These are phyloP conservation scores for Oeneis ivallda DNA, from an alignment of 2,888 invertebrate species.

Conservation along the genomic window DNA sequence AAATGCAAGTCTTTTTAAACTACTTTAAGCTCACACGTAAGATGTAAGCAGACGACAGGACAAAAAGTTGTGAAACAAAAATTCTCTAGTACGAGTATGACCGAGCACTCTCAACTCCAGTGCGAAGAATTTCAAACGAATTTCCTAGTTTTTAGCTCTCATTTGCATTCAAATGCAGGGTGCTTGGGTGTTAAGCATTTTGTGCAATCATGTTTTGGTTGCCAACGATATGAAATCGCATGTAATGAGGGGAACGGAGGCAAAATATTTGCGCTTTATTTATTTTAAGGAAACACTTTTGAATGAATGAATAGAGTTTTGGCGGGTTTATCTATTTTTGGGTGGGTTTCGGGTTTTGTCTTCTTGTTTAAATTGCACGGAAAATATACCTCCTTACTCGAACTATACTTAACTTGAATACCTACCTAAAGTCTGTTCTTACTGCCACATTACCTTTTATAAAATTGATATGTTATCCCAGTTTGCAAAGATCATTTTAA, in stretches of 20 bases:
- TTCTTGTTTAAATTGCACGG: neutral
- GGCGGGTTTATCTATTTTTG: slow-evolving; percentile 1
- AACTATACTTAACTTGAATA: neutral
- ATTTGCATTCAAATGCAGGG: slow-evolving; percentile 39
- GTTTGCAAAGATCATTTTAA: no score
- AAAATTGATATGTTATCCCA: no score
- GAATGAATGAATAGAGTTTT: slow-evolving; percentile 21
- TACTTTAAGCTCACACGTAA: neutral
- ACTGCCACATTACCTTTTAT: no score
- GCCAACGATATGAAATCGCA: slow-evolving; percentile 38
- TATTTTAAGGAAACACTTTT: slow-evolving; percentile 29
- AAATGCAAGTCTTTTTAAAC: no score
- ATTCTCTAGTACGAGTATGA: neutral
- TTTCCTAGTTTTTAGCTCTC: slow-evolving; percentile 36
- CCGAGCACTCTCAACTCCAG: neutral
- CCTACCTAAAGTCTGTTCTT: no score
- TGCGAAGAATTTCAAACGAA: slow-evolving; percentile 31
- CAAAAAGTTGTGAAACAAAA: neutral
- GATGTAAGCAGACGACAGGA: neutral
- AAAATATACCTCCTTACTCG: slow-evolving; percentile 8
- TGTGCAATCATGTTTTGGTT: slow-evolving; percentile 38
- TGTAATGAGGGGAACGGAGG: slow-evolving; percentile 35
- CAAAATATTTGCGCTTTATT: slow-evolving; percentile 35
- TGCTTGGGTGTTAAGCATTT: slow-evolving; percentile 37
- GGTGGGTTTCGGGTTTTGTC: slow-evolving; percentile 6